Percentiles rank a stretch among this genome's conserved stretches.
Evolutionary conservation across 2,888 invertebrate species (phyloP).

Genomic region (Campopleginae sp.): DNA sequence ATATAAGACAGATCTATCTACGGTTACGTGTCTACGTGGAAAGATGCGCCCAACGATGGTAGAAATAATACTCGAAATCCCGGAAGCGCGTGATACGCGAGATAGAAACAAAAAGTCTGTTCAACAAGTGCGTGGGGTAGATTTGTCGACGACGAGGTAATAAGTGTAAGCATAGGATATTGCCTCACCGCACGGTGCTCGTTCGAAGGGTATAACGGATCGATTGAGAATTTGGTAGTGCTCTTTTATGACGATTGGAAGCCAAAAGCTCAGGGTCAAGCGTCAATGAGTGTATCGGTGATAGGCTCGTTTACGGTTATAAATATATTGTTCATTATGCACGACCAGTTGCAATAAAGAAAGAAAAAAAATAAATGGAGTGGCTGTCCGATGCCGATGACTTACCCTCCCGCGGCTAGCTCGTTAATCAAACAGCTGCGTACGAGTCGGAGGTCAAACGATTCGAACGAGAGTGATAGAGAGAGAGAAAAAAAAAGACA

Average conservation of each 20-base stretch:
- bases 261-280: conserved; percentile 50
- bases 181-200: conserved; percentile 5
- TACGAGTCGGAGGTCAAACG: conserved; percentile 82
- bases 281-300: conserved; percentile 29
- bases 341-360: conserved; percentile 49
- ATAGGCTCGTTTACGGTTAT: background rate
- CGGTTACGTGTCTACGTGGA: conserved; percentile 1
- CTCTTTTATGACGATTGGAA: conserved; percentile 37
- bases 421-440: conserved; percentile 95
- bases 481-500: conserved; percentile 83
- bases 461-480: conserved; percentile 81
- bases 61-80: background rate
- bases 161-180: background rate
- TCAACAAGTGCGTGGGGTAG: conserved; percentile 6
- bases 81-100: background rate
- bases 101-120: background rate
- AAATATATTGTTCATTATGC: conserved; percentile 26
- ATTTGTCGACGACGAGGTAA: background rate
- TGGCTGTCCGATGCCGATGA: conserved; percentile 82
- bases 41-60: background rate
- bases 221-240: conserved; percentile 34
- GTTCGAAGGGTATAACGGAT: background rate
- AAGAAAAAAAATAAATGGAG: conserved; percentile 69
- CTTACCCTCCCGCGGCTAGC: conserved; percentile 93
- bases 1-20: background rate